Evolutionary conservation across 1,140 invertebrate genomes (phyloP).

Genomic region (Dufourea novaeangliae): DNA sequence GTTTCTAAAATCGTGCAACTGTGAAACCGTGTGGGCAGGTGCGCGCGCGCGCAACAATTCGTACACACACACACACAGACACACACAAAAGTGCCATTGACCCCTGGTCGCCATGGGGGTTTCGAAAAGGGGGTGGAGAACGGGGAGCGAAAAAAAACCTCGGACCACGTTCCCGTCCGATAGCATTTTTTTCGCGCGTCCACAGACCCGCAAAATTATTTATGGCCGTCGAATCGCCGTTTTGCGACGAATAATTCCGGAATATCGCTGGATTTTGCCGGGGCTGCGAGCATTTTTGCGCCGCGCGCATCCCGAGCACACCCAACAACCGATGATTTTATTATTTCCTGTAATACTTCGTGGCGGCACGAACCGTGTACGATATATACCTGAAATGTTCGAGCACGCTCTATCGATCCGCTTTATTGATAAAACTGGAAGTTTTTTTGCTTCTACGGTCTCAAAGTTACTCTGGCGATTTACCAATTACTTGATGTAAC

Average conservation of each 20-base stretch:
- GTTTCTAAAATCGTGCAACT: constrained; percentile 54
- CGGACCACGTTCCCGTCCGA: constrained; percentile 5
- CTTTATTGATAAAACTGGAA: neutral
- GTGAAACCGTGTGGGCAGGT: neutral
- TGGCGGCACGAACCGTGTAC: neutral
- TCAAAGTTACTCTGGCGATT: too few species aligned
- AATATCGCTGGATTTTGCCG: constrained; percentile 32
- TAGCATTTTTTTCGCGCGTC: constrained; percentile 33
- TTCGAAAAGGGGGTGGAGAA: constrained; percentile 26
- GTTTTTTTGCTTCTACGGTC: too few species aligned
- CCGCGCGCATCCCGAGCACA: too few species aligned
- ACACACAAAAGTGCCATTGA: constrained; percentile 60
- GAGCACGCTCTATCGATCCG: too few species aligned
- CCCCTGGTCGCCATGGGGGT: constrained; percentile 42
- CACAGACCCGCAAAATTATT: constrained; percentile 50
- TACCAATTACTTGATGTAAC: too few species aligned
- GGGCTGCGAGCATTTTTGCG: neutral
- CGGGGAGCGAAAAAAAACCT: constrained; percentile 25
- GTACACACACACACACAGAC: neutral
- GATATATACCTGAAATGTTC: neutral
- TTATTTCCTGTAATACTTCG: constrained; percentile 16
- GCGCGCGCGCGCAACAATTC: neutral
- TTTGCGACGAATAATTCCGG: constrained; percentile 48
- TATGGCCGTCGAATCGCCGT: constrained; percentile 40
- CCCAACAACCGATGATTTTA: constrained; percentile 13